These are phyloP conservation scores for Pemphredon lugubris DNA, from an alignment of 2,888 invertebrate species.

Conservation along the genomic window DNA sequence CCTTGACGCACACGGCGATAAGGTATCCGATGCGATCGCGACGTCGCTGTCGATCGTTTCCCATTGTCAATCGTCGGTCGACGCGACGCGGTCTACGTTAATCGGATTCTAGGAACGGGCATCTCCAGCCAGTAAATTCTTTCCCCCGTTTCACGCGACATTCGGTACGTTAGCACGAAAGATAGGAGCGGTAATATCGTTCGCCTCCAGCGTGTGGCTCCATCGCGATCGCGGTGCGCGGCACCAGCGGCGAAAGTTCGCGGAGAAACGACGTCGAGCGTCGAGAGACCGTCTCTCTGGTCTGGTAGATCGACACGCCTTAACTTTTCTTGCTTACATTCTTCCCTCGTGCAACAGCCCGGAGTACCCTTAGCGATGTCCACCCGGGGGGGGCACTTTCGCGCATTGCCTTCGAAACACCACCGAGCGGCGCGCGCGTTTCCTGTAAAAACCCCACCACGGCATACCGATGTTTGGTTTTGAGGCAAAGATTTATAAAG, in stretches of 20 bases:
- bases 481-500: conserved; percentile 53
- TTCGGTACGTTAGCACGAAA: too few relatives aligned
- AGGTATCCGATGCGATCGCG: too few relatives aligned
- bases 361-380: conserved; percentile 26
- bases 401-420: conserved; percentile 38
- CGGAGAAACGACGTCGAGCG: conserved; percentile 41
- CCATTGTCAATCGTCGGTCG: too few relatives aligned
- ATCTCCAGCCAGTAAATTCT: too few relatives aligned
- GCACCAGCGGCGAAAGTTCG: conserved; percentile 52
- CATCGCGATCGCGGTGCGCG: conserved; percentile 5
- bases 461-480: conserved; percentile 42
- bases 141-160: too few relatives aligned
- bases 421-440: conserved; percentile 37
- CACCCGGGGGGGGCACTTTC: conserved; percentile 25
- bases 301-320: conserved; percentile 53
- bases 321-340: conserved; percentile 58
- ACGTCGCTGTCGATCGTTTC: too few relatives aligned
- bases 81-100: too few relatives aligned
- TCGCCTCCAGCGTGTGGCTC: conserved; percentile 2
- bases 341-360: conserved; percentile 51
- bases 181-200: too few relatives aligned
- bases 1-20: too few relatives aligned
- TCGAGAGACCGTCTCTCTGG: conserved; percentile 16
- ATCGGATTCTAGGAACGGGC: too few relatives aligned
- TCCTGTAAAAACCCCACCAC: conserved; percentile 51